Evolutionary conservation across 1,140 invertebrate genomes (phyloP), one percentile per base, ranked within the genome.

Genomic region (Prorops nasuta): DNA sequence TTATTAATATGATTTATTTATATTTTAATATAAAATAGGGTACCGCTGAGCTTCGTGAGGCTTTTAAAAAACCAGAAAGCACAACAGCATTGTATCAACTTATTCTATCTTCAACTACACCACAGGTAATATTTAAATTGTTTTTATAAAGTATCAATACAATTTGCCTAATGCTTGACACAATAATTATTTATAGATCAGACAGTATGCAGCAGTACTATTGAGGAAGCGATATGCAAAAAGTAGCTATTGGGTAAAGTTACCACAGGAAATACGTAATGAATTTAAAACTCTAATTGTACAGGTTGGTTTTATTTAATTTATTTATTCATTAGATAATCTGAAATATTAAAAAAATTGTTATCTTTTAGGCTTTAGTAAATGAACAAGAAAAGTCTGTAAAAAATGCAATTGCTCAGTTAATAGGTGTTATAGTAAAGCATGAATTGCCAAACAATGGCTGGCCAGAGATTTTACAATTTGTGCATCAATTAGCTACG

Each of bases 391-490:
- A 85, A 48, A 84, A 82, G 58, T 69, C 65, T 31, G 85, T 88
- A 1, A 83, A 83, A 57, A 86, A 82, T 66, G 66, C 81, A 3
- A 83, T 87, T 48, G 83, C 83, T 9, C 83, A 85, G 60, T 72
- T 87, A 40, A 79, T 87, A 55, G 89, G 85, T 15, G 78, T 81
- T 1, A 76, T 91, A 42, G 81, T 86, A 15, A 87, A 85, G 52
- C 87, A 90, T 73, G 89, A 91, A 71, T 74, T 88, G 42, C 79
- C 83, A 9, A 77, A 77, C 31, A 82, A 84, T 57, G 61, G 69
- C 8, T 91, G 88, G 88, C 83, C 82, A 7, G 84, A 90, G 60
- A 66, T 91, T 22, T 77, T 90, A 34, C 80, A 85, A 47, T 87
- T 89, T 61, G 72, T 90, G 37, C 75, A 84, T 49, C 77, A 80